Evolutionary conservation across 2,113 vertebrate genomes (phyloP).

Genomic region (Sardina pilchardus): DNA sequence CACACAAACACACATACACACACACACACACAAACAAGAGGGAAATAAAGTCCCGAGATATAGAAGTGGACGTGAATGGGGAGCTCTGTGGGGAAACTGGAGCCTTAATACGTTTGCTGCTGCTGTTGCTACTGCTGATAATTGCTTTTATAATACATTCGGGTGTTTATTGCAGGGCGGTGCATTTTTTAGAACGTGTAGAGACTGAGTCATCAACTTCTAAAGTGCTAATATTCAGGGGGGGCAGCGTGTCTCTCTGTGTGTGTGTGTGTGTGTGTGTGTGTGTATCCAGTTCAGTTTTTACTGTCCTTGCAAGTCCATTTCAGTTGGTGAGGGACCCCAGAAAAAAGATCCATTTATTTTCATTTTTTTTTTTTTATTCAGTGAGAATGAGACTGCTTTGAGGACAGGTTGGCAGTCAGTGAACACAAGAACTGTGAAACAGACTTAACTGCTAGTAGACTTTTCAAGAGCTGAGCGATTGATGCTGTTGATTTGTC

Average conservation of each 20-base stretch:
- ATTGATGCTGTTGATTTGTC: conserved; percentile 60
- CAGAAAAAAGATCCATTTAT: background rate
- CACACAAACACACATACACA: too few species aligned
- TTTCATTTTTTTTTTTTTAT: background rate
- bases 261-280: conserved; percentile 21
- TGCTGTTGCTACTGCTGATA: background rate
- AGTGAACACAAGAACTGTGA: background rate
- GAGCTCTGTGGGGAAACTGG: too few species aligned
- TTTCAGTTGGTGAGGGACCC: background rate
- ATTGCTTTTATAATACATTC: background rate
- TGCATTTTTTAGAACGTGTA: background rate
- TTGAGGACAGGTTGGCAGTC: background rate
- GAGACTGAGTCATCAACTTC: conserved; percentile 3
- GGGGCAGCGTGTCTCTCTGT: background rate
- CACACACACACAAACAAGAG: too few species aligned
- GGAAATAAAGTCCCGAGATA: too few species aligned
- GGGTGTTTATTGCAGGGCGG: background rate
- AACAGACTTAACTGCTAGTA: conserved; percentile 13
- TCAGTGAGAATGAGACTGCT: background rate
- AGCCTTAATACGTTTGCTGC: background rate
- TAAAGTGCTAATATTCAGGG: background rate
- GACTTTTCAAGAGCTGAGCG: conserved; percentile 57
- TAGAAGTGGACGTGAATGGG: too few species aligned
- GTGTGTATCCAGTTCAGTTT: conserved; percentile 17
- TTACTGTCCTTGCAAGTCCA: background rate